Evolutionary conservation across 1,140 invertebrate genomes (phyloP).

Genomic region (Oppia nitens): DNA sequence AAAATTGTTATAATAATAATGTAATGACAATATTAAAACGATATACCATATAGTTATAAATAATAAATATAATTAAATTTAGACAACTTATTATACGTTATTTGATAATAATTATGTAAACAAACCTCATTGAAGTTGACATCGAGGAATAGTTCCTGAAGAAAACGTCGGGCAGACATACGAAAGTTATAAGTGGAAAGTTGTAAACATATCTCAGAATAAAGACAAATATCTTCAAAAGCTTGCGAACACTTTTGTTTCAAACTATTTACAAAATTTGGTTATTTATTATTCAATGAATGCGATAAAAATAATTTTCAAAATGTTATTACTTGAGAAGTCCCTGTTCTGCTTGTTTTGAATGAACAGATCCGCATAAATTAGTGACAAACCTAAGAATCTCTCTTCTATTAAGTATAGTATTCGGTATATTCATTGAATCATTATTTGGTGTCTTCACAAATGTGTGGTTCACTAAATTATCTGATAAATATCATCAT

Average conservation of each 20-base stretch:
- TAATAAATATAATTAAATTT: no score
- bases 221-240: conserved; percentile 77
- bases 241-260: conserved; percentile 67
- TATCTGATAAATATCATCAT: neutral
- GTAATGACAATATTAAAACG: no score
- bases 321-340: conserved; percentile 31
- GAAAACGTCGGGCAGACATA: conserved; percentile 59
- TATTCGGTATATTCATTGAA: neutral
- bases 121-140: conserved; percentile 2
- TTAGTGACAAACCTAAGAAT: conserved; percentile 34
- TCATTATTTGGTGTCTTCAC: neutral
- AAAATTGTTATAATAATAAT: no score
- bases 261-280: conserved; percentile 35
- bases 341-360: conserved; percentile 36
- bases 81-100: neutral
- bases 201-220: conserved; percentile 70
- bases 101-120: neutral
- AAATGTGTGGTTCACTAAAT: neutral
- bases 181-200: conserved; percentile 61
- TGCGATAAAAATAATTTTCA: conserved; percentile 8
- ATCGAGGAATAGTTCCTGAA: conserved; percentile 87
- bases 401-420: conserved; percentile 31
- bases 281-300: conserved; percentile 1
- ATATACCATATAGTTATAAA: no score
- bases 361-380: conserved; percentile 34